Base-by-base conservation (phyloP, 2,797 vertebrate genomes). In the Anas bernieri region DNA sequence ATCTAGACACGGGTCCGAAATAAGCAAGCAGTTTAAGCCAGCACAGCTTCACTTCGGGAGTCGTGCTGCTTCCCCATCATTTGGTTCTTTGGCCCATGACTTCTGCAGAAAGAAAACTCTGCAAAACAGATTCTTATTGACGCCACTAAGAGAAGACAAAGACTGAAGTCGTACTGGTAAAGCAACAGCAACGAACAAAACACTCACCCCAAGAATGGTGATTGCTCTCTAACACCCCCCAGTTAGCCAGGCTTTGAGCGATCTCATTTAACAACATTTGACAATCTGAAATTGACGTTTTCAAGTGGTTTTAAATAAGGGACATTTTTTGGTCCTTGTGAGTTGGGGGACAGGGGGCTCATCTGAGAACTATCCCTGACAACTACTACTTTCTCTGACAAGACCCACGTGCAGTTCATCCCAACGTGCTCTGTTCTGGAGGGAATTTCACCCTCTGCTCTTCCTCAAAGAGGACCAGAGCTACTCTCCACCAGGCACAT, bases 81-180 rank as follows among this genome's bases (percentile, higher is more conserved):
- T 75, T 62, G 52, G 86, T 74, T 72, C 59, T 76, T 73, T 80
- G 93, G 73, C 89, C 76, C 37, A 69, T 35, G 50, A 79, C 54
- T 90, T 64, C 6, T 48, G 43, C 16, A 30, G 14, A 78, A 83
- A 43, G 56, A 81, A 82, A 70, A 8, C 17, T 48, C 72, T 11
- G 18, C 28, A 41, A 26, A 91, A 62, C 50, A 86, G 74, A 89
- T 67, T 18, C 90, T 50, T 66, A 56, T 6, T 11, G 48, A 43
- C 28, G 17, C 74, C 86, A 85, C 67, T 72, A 79, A 79, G 80
- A 26, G 74, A 90, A 90, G 1, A 61, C 1, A 12, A 84, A 80
- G 30, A 11, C 48, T 23, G 35, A 83, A 80, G 54, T 68, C 59
- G 54, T 54, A 54, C 5, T 3, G 18, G 22, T 35, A 75, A 84